Evolutionary conservation across 2,888 invertebrate species (phyloP).

Genomic region (Carcina quercana): DNA sequence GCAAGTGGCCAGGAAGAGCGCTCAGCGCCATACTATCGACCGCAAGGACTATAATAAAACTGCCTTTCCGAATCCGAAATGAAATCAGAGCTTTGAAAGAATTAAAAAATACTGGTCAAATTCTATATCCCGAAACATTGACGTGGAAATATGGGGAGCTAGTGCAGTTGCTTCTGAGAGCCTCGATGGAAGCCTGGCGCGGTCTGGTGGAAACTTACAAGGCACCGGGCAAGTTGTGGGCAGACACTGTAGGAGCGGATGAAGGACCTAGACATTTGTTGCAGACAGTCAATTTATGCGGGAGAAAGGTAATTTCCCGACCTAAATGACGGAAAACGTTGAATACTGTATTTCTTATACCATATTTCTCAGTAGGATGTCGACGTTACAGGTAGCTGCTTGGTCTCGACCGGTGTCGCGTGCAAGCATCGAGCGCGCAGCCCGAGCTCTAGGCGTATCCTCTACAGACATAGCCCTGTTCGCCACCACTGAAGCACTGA

Average conservation of each 20-base stretch:
- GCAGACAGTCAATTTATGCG: constrained; percentile 79
- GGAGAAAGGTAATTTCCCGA: constrained; percentile 72
- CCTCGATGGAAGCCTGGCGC: constrained; percentile 42
- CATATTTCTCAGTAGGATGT: background rate
- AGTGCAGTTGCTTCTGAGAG: constrained; percentile 47
- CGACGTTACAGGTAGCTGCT: constrained; percentile 71
- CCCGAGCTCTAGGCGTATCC: constrained; percentile 74
- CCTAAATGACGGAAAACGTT: no score
- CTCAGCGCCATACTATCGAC: constrained; percentile 30
- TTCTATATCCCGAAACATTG: constrained; percentile 41
- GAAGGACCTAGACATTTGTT: constrained; percentile 70
- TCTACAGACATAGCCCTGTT: constrained; percentile 78
- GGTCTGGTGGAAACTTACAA: constrained; percentile 45
- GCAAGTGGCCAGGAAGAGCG: constrained; percentile 54
- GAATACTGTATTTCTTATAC: background rate
- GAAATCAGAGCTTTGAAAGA: constrained; percentile 50
- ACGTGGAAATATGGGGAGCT: constrained; percentile 63
- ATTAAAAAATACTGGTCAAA: constrained; percentile 42
- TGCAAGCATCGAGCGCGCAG: constrained; percentile 72
- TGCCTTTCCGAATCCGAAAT: constrained; percentile 44
- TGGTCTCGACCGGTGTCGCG: constrained; percentile 80
- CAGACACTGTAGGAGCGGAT: constrained; percentile 73
- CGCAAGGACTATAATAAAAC: constrained; percentile 30
- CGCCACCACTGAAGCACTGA: constrained; percentile 77
- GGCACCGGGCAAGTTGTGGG: constrained; percentile 58